Percentiles rank a stretch among this genome's conserved stretches.
These are phyloP conservation scores for Otolemur garnettii DNA, from an alignment of 2,113 vertebrate species.

Conservation along the genomic window DNA sequence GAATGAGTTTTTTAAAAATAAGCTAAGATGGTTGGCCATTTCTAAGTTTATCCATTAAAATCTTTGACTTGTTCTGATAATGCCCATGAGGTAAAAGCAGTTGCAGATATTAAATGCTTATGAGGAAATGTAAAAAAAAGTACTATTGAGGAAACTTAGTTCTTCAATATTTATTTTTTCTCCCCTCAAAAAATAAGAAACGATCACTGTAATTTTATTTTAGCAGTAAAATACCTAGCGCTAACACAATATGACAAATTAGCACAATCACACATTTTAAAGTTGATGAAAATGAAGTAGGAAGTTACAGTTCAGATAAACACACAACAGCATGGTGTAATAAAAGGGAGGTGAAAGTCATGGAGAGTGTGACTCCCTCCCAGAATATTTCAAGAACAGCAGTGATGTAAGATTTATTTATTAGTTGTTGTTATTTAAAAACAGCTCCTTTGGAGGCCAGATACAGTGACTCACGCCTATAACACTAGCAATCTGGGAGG, in stretches of 20 bases:
- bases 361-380: not conserved
- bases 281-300: slow-evolving; percentile 24
- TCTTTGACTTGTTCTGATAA: not conserved
- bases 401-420: not conserved
- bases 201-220: not conserved
- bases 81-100: not conserved
- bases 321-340: not conserved
- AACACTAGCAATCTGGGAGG: too few relatives aligned
- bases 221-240: not conserved
- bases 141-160: slow-evolving; percentile 42
- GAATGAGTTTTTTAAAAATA: not conserved
- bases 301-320: not conserved
- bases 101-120: not conserved
- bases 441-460: not conserved
- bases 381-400: not conserved
- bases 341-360: not conserved
- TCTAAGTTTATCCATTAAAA: not conserved
- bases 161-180: slow-evolving; percentile 24
- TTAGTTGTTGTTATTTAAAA: not conserved
- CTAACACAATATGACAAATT: not conserved
- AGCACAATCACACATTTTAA: not conserved
- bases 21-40: not conserved
- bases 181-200: not conserved
- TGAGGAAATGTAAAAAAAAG: not conserved
- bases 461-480: too few relatives aligned